A percentile compares a stretch with the other conserved stretches of the same genome.
These are phyloP conservation scores for Plagodis pulveraria DNA, from an alignment of 2,888 invertebrate genomes.

Conservation along the genomic window DNA sequence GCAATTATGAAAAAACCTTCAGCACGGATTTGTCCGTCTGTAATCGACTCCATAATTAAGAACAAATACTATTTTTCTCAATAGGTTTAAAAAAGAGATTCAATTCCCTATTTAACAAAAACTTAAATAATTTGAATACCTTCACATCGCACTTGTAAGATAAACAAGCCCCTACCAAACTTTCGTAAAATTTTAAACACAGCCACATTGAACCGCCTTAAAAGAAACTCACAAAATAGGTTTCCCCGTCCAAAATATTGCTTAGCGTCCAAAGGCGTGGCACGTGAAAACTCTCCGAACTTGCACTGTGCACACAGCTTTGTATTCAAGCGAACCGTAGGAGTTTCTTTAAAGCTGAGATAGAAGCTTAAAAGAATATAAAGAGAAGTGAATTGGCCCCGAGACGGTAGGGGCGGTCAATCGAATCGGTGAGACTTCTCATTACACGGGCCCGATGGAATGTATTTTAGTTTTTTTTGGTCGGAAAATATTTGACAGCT, in stretches of 20 bases:
- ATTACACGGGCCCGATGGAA: constrained; percentile 55
- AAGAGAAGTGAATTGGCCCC: constrained; percentile 69
- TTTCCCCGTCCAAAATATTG: constrained; percentile 27
- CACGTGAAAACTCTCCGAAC: constrained; percentile 26
- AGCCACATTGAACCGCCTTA: constrained; percentile 8
- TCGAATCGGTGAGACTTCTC: constrained; percentile 75
- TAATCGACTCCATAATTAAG: no score
- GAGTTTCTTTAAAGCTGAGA: constrained; percentile 60
- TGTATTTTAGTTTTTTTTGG: background rate
- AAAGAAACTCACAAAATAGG: constrained; percentile 18
- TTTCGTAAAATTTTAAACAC: constrained; percentile 9
- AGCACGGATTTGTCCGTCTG: no score
- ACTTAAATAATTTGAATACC: no score
- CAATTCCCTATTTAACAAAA: no score
- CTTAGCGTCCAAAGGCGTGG: constrained; percentile 12
- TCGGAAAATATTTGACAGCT: no score
- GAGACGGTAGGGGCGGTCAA: constrained; percentile 72
- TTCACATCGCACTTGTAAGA: no score
- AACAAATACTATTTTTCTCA: no score
- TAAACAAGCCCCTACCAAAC: constrained; percentile 5
- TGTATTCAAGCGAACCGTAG: constrained; percentile 54
- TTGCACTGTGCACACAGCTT: constrained; percentile 48
- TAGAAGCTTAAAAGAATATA: constrained; percentile 70
- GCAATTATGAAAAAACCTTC: no score
- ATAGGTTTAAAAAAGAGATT: no score